phyloP scores from a whole-genome alignment of 2,797 vertebrate species.

The Cyclura pinguis region DNA sequence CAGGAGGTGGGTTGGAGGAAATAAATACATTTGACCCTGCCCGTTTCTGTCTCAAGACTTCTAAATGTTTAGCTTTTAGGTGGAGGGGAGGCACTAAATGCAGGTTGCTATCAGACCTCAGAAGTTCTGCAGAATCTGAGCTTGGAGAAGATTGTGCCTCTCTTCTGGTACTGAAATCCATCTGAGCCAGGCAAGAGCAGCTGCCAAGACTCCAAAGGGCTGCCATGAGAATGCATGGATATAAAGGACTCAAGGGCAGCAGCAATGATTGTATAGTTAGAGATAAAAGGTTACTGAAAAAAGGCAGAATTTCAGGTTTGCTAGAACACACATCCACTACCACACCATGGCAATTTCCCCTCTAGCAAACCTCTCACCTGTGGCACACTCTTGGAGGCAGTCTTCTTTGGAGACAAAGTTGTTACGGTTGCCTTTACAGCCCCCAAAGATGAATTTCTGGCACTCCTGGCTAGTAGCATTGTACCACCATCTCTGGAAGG shows the following conservation, averaged over 20 bases:
- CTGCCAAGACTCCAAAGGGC: not conserved
- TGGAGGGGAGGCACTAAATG: not conserved
- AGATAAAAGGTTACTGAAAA: not conserved
- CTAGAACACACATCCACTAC: not conserved
- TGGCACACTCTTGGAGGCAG: slow-evolving; percentile 72
- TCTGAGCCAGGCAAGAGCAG: too few species aligned
- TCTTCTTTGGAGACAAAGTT: slow-evolving; percentile 71
- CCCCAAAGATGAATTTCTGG: slow-evolving; percentile 81
- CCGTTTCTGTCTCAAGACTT: not conserved
- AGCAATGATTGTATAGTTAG: not conserved
- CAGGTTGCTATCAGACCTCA: not conserved
- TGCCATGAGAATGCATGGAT: not conserved
- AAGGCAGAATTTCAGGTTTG: too few species aligned
- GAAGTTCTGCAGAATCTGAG: not conserved
- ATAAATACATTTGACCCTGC: too few species aligned
- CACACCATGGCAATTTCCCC: too few species aligned
- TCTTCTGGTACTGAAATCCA: not conserved
- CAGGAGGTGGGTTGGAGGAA: not conserved
- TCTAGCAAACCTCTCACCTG: slow-evolving; percentile 57
- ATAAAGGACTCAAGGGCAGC: not conserved
- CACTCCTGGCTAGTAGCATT: slow-evolving; percentile 71
- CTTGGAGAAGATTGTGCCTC: not conserved
- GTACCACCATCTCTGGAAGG: slow-evolving; percentile 79
- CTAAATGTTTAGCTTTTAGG: not conserved
- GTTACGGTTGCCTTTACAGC: slow-evolving; percentile 83